phyloP scores from a whole-genome alignment of 2,797 vertebrate species.

The Acanthopagrus latus region DNA sequence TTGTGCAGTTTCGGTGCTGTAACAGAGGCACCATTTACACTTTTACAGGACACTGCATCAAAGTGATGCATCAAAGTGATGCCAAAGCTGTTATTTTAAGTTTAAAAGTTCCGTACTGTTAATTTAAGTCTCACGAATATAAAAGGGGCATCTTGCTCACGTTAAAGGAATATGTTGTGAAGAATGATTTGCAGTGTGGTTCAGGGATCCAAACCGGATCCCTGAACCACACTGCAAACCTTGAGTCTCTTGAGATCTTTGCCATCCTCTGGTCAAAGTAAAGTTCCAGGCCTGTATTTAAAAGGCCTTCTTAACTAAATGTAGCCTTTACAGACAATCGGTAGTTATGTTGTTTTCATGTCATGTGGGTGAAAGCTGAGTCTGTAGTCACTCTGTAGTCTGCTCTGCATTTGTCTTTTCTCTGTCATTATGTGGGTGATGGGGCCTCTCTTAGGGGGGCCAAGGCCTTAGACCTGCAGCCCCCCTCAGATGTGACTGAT shows the following conservation, averaged over 20 bases:
- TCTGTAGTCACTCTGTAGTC: slow-evolving; percentile 35
- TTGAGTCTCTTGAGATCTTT: slow-evolving; percentile 11
- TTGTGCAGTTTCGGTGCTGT: too few species aligned
- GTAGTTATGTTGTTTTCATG: slow-evolving; percentile 27
- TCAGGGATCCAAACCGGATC: neutral
- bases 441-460: slow-evolving; percentile 35
- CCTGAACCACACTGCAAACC: too few species aligned
- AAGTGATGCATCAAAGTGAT: too few species aligned
- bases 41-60: too few species aligned
- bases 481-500: slow-evolving; percentile 60
- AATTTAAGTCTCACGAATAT: neutral
- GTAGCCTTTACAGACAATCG: slow-evolving; percentile 10
- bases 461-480: slow-evolving; percentile 33
- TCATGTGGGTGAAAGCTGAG: slow-evolving; percentile 32
- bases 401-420: slow-evolving; percentile 45
- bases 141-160: neutral
- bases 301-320: slow-evolving; percentile 11
- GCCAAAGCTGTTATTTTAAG: too few species aligned
- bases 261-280: slow-evolving; percentile 15
- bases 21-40: too few species aligned
- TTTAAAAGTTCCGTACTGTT: too few species aligned
- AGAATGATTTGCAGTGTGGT: neutral
- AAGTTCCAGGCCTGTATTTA: slow-evolving; percentile 18
- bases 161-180: neutral
- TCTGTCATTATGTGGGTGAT: slow-evolving; percentile 45